phyloP scores from a whole-genome alignment of 1,140 invertebrate genomes.

The Ostrea edulis region DNA sequence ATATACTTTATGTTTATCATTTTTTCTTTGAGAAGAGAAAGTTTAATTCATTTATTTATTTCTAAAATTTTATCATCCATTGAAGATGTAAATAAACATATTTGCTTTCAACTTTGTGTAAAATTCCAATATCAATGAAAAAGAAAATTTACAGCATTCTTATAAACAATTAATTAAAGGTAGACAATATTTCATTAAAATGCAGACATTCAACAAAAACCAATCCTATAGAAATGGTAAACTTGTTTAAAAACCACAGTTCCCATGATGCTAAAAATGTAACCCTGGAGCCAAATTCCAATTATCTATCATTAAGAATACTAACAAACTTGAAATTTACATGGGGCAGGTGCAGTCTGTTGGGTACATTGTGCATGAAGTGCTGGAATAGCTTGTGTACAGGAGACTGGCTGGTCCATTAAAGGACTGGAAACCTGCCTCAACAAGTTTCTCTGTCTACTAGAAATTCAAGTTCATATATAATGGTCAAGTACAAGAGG shows the following conservation, averaged over 20 bases:
- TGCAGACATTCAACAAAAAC: constrained; percentile 35
- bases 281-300: constrained; percentile 27
- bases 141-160: constrained; percentile 7
- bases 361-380: constrained; percentile 11
- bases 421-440: not conserved
- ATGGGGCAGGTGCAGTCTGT: not conserved
- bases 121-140: constrained; percentile 2
- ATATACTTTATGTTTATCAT: not conserved
- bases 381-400: not conserved
- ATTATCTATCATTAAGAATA: constrained; percentile 35
- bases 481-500: not conserved
- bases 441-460: constrained; percentile 14
- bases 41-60: not conserved
- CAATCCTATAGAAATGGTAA: constrained; percentile 16
- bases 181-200: constrained; percentile 35
- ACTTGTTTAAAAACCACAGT: constrained; percentile 9
- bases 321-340: constrained; percentile 39
- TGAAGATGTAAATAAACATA: constrained; percentile 1
- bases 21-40: not conserved
- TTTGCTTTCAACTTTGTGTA: not conserved
- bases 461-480: not conserved
- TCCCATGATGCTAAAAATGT: not conserved
- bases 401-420: constrained; percentile 12
- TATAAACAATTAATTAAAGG: constrained; percentile 28
- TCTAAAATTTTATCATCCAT: not conserved